Evolutionary conservation across 2,888 invertebrate species (phyloP), one percentile per base, ranked within the genome.

Genomic region (Onchidella celtica): DNA sequence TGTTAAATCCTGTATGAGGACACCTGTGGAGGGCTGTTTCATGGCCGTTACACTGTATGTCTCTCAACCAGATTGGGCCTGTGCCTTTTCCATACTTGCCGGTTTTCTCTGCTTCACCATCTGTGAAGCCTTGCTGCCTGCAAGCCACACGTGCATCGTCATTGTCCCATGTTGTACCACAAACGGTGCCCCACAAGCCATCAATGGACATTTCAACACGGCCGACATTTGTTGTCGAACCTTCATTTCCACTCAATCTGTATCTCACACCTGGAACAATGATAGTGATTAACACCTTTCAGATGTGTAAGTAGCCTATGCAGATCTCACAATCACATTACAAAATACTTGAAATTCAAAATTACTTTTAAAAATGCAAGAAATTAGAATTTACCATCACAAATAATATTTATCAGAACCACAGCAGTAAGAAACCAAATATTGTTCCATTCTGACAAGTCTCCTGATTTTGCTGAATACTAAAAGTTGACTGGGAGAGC

Each of bases 91-190:
- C 89, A 80, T 86, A 90, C 32, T 83, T 79, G 3, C 84, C 85
- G 11, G 80, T 82, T 21, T 47, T 80, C n/a, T 88, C 72, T 0
- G 89, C 86, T 9, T 70, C 77, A 38, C 83, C 83, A 68, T 77
- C 73, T 11, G 86, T 85, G 74, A 85, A 91, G 36, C 86, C 87
- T 69, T 88, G 80, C 29, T 85, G 82, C 21, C 89, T 87, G 75
- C 91, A 91, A 21, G 90, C 84, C 0, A 96, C 96, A 86, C 95
- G 94, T 0, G 96, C 96, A 87, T 96, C 95, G 32, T 93, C 94
- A 83, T 96, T 92, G 24, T 95, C 95, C 90, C 96, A 96, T 85
- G 95, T 95, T 85, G 96, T 95, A 89, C 96, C 96, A 90, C 96
- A 96, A 3, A 97, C 94, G 83, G 95, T 95, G 0, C 96, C 96